Conservation (phyloP, 2,888 invertebrate species). For the Pseudolycoriella hygida region DNA sequence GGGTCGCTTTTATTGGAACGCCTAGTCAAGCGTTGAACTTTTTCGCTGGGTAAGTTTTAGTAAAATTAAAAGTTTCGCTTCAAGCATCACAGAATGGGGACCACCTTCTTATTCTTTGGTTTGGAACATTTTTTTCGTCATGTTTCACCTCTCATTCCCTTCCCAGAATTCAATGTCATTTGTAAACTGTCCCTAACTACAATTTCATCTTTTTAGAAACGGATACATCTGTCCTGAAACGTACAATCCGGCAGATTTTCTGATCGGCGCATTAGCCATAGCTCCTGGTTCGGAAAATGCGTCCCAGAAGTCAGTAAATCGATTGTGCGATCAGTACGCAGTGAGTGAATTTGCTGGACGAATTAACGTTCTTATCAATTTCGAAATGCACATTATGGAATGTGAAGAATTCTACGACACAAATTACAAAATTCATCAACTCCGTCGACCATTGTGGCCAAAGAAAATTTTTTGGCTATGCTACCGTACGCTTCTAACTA, state of each 20-base stretch:
- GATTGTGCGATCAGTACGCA: constrained; percentile 60
- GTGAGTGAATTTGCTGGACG: constrained; percentile 61
- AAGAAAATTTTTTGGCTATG: constrained; percentile 59
- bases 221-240: constrained; percentile 45
- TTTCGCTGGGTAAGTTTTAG: constrained; percentile 42
- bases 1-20: constrained; percentile 68
- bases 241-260: constrained; percentile 83
- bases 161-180: too few species aligned
- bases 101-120: constrained; percentile 1
- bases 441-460: constrained; percentile 46
- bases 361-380: constrained; percentile 53
- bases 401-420: constrained; percentile 22
- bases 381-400: constrained; percentile 48
- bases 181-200: too few species aligned
- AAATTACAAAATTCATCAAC: too few species aligned
- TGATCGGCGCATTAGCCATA: constrained; percentile 65
- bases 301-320: constrained; percentile 48
- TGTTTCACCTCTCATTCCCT: too few species aligned
- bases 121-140: too few species aligned
- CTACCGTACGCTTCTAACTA: constrained; percentile 53
- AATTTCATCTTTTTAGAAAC: constrained; percentile 1
- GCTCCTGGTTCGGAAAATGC: constrained; percentile 59
- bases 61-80: neutral
- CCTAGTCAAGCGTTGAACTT: constrained; percentile 44
- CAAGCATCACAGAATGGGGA: constrained; percentile 1